phyloP scores from a whole-genome alignment of 2,888 invertebrate genomes.

The Malthinus flaveolus region DNA sequence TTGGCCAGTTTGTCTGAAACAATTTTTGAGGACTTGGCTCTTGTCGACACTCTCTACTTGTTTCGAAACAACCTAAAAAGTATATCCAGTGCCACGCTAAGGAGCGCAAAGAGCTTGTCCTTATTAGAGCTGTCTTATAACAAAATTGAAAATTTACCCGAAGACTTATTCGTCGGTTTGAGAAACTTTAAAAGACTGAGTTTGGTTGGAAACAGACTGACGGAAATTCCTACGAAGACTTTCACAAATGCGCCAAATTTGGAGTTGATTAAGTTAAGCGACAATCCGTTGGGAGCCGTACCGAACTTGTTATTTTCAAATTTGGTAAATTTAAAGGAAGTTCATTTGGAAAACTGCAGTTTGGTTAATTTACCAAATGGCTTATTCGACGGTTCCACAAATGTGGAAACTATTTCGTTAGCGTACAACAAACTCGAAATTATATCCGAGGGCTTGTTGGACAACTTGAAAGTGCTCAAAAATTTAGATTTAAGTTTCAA shows the following conservation, averaged over 20 bases:
- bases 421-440: conserved; percentile 59
- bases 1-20: conserved; percentile 30
- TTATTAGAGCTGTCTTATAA: conserved; percentile 47
- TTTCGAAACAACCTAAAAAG: conserved; percentile 38
- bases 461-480: conserved; percentile 60
- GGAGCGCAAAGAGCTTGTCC: conserved; percentile 38
- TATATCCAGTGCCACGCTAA: conserved; percentile 39
- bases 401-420: conserved; percentile 64
- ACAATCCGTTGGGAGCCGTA: conserved; percentile 52
- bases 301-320: conserved; percentile 27
- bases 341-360: conserved; percentile 42
- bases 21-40: conserved; percentile 34
- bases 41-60: conserved; percentile 37
- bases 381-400: conserved; percentile 64
- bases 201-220: conserved; percentile 45
- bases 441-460: conserved; percentile 60
- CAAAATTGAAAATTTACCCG: conserved; percentile 40
- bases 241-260: conserved; percentile 67
- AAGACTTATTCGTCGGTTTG: conserved; percentile 40
- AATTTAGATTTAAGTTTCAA: conserved; percentile 43
- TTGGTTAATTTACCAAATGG: conserved; percentile 63
- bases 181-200: conserved; percentile 44
- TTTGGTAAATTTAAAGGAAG: conserved; percentile 31
- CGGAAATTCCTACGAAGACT: conserved; percentile 48
- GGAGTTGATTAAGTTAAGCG: conserved; percentile 68